Conservation (phyloP, 2,888 invertebrate genomes). For the Epicampocera succincta region DNA sequence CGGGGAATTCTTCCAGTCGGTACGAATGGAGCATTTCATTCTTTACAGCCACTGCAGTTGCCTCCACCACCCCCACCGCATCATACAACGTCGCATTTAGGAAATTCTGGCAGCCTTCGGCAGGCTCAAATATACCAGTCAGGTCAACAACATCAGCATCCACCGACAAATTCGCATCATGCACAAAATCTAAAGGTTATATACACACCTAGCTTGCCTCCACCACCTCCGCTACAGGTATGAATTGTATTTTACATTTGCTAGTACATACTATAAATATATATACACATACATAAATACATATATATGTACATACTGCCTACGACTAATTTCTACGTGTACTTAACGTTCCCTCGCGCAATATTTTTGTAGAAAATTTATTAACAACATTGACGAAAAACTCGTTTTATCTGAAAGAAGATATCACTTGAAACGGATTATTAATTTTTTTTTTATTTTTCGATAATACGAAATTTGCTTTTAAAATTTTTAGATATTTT, state of each 20-base stretch:
- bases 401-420: no score
- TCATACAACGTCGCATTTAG: conserved; percentile 47
- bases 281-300: no score
- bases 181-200: conserved; percentile 75
- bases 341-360: no score
- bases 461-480: no score
- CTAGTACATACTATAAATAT: neutral
- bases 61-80: conserved; percentile 71
- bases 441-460: no score
- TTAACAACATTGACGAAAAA: no score
- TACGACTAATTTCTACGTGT: no score
- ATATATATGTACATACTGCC: no score
- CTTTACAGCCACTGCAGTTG: conserved; percentile 59
- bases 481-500: no score
- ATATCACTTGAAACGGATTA: no score
- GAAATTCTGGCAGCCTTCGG: conserved; percentile 27
- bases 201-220: conserved; percentile 75
- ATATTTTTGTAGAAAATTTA: no score
- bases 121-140: conserved; percentile 49
- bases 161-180: conserved; percentile 70
- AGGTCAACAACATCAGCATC: conserved; percentile 64
- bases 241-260: conserved; percentile 50
- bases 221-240: conserved; percentile 79
- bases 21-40: conserved; percentile 55
- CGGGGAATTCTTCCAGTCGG: conserved; percentile 50